Evolutionary conservation across 2,113 vertebrate genomes (phyloP).

Genomic region (Vombatus ursinus): DNA sequence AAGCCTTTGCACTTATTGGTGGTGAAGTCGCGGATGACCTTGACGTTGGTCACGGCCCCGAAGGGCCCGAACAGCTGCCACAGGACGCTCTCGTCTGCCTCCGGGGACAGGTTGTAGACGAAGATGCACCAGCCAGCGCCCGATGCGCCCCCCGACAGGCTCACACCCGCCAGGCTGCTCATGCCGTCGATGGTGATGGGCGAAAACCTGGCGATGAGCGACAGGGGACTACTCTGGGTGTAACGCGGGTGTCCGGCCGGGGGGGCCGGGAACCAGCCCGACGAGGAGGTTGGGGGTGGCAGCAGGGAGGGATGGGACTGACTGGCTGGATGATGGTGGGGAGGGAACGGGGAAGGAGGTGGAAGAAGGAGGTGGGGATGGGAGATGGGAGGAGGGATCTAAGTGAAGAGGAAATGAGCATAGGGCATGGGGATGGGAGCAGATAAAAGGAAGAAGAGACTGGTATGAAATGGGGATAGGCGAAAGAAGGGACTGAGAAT

Average conservation of each 20-base stretch:
- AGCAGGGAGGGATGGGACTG: slow-evolving; percentile 17
- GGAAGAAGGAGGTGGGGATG: background rate
- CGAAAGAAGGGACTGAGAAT: slow-evolving; percentile 44
- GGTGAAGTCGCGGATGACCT: slow-evolving; percentile 97
- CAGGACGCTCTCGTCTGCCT: slow-evolving; percentile 96
- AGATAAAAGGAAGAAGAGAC: slow-evolving; percentile 47
- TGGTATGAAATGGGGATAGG: slow-evolving; percentile 45
- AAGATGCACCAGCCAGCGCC: slow-evolving; percentile 97
- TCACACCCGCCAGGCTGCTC: slow-evolving; percentile 92
- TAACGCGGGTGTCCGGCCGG: slow-evolving; percentile 78
- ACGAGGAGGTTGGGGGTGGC: slow-evolving; percentile 53
- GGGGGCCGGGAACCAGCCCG: slow-evolving; percentile 68
- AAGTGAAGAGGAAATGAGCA: background rate
- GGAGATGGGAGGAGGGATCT: slow-evolving; percentile 22
- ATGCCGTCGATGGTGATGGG: slow-evolving; percentile 94
- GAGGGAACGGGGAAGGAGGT: background rate
- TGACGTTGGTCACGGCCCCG: slow-evolving; percentile 96
- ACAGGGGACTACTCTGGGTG: slow-evolving; percentile 94
- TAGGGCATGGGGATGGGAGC: background rate
- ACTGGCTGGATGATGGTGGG: slow-evolving; percentile 58
- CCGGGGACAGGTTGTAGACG: slow-evolving; percentile 96
- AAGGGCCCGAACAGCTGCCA: slow-evolving; percentile 99
- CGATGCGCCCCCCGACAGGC: slow-evolving; percentile 85
- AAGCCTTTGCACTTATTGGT: slow-evolving; percentile 99
- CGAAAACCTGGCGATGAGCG: slow-evolving; percentile 93